Evolutionary conservation across 2,888 invertebrate genomes (phyloP), one percentile per base, ranked within the genome.

Genomic region (Luperina testacea): DNA sequence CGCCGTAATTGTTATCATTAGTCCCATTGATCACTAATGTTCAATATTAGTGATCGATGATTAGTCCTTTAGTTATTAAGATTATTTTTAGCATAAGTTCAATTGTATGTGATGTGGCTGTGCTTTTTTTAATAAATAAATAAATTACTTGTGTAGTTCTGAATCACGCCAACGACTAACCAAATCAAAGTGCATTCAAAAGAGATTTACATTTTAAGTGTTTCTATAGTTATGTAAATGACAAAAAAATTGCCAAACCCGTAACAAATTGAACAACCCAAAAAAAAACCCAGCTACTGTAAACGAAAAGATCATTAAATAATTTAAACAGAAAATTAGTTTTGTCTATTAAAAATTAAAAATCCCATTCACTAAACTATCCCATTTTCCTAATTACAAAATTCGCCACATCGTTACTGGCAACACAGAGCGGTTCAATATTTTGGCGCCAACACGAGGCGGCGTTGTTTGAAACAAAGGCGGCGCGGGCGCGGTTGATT

Each of bases 391-490:
- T 81, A 81, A 88, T 85, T 64, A 77, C 59, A 32, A 80, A 83
- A 85, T 88, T 88, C 70, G 88, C 88, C 71, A 87, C 83, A 81
- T 83, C 81, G 77, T 89, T 80, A 78, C 83, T 82, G 83, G 83
- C 76, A 78, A 84, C 79, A 77, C 71, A 38, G 63, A 17, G 71
- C 64, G 64, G 75, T 78, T 70, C 67, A 75, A 84, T 65, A 81
- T 82, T 85, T 90, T 89, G 93, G 93, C 92, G 94, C 93, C 93
- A 90, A 85, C 71, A 72, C 80, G 78, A 78, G 86, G 88, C 89
- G 90, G 88, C 84, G 89, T 83, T 88, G 88, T 90, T 90, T 92
- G 92, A 95, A 95, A 95, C 95, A 95, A 95, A 95, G 87, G 87
- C 89, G 89, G 81, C 91, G 89, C 90, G 88, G 85, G 90, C 92